phyloP scores from a whole-genome alignment of 2,888 invertebrate species.

The Meiosimyza platycephala region DNA sequence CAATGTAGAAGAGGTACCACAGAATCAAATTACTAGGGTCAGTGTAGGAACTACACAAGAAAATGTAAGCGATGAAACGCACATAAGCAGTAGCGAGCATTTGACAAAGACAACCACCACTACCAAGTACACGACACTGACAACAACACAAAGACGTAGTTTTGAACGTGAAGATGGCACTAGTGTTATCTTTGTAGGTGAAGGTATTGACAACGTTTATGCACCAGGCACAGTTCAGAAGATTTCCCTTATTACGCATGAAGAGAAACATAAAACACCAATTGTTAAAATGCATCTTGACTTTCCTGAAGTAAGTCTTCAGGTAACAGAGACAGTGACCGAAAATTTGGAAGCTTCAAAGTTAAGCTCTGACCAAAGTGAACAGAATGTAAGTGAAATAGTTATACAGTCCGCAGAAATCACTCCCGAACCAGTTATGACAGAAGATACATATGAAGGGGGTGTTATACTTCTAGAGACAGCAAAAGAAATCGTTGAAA shows the following conservation, averaged over 20 bases:
- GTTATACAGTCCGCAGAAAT: conserved; percentile 8
- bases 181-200: conserved; percentile 61
- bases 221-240: conserved; percentile 63
- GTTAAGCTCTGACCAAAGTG: conserved; percentile 45
- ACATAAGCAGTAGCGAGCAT: conserved; percentile 28
- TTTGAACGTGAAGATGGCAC: conserved; percentile 59
- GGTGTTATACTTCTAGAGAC: neutral
- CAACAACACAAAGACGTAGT: conserved; percentile 58
- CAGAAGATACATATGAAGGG: conserved; percentile 2
- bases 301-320: conserved; percentile 65
- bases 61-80: conserved; percentile 34
- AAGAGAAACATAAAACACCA: conserved; percentile 76
- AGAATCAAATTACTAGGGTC: conserved; percentile 11
- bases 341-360: conserved; percentile 55
- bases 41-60: conserved; percentile 34
- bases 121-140: conserved; percentile 56
- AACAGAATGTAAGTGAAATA: conserved; percentile 42
- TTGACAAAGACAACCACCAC: conserved; percentile 53
- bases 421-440: conserved; percentile 4
- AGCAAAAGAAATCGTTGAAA: conserved; percentile 26
- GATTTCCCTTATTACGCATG: conserved; percentile 78
- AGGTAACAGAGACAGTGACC: conserved; percentile 61
- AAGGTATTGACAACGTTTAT: conserved; percentile 57
- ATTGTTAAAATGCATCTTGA: conserved; percentile 75
- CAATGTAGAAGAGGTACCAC: conserved; percentile 35